Percentiles rank a stretch among this genome's conserved stretches.
These are phyloP conservation scores for Zalophus californianus DNA, from an alignment of 2,797 vertebrate species.

Conservation along the genomic window DNA sequence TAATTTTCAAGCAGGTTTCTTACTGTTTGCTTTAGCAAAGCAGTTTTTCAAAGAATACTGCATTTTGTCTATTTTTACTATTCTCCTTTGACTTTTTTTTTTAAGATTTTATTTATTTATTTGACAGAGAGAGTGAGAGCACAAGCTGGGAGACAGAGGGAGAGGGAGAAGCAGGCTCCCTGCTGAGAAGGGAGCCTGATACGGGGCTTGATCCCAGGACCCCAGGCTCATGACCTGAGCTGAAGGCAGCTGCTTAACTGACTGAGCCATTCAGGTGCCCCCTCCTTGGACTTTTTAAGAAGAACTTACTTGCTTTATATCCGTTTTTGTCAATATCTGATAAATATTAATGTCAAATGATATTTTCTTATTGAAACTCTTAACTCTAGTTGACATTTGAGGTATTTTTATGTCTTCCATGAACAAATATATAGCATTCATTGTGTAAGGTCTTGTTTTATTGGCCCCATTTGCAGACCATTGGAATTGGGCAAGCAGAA, in stretches of 20 bases:
- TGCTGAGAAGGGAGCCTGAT: neutral
- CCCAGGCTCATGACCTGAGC: neutral
- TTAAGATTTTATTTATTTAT: neutral
- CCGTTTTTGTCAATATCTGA: neutral
- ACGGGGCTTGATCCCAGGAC: neutral
- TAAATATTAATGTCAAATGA: neutral
- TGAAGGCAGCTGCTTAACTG: neutral
- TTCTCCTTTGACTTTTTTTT: slow-evolving; percentile 14
- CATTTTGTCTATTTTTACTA: slow-evolving; percentile 25
- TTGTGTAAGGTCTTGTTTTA: neutral
- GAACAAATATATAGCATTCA: neutral
- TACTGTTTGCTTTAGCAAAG: slow-evolving; percentile 67
- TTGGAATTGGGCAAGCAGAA: neutral
- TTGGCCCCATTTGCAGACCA: neutral
- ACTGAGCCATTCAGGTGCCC: neutral
- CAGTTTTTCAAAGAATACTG: slow-evolving; percentile 4
- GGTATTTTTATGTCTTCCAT: neutral
- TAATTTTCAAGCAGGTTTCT: slow-evolving; percentile 47
- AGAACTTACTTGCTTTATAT: slow-evolving; percentile 19
- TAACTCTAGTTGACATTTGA: neutral
- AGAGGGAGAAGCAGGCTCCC: neutral
- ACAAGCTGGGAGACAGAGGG: neutral
- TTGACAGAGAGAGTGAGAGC: neutral
- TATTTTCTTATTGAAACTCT: neutral
- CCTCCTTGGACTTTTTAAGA: slow-evolving; percentile 13